Evolutionary conservation across 2,888 invertebrate genomes (phyloP).

Genomic region (Catocala fraxini): DNA sequence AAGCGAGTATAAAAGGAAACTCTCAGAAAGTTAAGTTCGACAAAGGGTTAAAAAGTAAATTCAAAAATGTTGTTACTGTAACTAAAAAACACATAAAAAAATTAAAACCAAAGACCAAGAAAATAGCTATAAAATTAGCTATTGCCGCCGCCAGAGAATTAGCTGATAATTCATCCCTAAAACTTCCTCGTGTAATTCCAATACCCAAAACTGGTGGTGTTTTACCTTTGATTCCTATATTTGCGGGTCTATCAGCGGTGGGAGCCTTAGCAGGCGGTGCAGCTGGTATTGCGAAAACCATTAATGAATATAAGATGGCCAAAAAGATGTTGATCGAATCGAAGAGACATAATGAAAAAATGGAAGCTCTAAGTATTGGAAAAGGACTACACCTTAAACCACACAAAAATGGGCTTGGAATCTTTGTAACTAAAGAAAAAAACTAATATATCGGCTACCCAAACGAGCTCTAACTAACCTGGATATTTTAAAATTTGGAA

Average conservation of each 20-base stretch:
- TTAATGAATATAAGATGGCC: slow-evolving; percentile 43
- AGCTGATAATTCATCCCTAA: slow-evolving; percentile 33
- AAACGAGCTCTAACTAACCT: slow-evolving; percentile 13
- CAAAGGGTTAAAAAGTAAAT: no score
- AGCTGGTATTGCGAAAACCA: slow-evolving; percentile 59
- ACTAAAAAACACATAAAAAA: no score
- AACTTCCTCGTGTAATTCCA: slow-evolving; percentile 54
- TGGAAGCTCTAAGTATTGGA: slow-evolving; percentile 10
- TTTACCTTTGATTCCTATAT: slow-evolving; percentile 48
- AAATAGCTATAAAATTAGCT: slow-evolving; percentile 32
- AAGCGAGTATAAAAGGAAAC: no score
- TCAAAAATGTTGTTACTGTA: no score
- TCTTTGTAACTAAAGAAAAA: slow-evolving; percentile 9
- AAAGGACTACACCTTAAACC: slow-evolving; percentile 13
- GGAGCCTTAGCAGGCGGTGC: slow-evolving; percentile 45
- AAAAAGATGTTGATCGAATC: background rate
- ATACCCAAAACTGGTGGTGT: slow-evolving; percentile 20
- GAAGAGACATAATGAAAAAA: slow-evolving; percentile 13
- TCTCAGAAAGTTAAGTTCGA: no score
- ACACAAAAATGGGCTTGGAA: slow-evolving; percentile 13
- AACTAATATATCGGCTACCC: slow-evolving; percentile 15
- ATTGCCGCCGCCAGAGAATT: slow-evolving; percentile 31
- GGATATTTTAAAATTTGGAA: slow-evolving; percentile 19
- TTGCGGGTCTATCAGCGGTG: no score
- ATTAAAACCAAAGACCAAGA: slow-evolving; percentile 2